These are phyloP conservation scores for Plagodis dolabraria DNA, from an alignment of 2,888 invertebrate genomes.

Conservation along the genomic window DNA sequence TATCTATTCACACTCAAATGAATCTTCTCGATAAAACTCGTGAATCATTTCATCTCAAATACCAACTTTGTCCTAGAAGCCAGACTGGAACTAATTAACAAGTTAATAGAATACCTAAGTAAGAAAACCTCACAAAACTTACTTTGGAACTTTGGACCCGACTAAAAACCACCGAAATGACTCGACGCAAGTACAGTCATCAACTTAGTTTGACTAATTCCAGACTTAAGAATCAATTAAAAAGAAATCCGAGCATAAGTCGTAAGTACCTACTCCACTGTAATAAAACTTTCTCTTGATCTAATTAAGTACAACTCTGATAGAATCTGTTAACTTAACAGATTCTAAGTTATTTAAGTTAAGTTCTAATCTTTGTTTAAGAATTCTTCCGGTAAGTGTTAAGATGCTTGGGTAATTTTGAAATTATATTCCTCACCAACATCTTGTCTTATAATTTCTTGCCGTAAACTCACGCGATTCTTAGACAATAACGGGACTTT, in stretches of 20 bases:
- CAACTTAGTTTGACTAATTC: conserved; percentile 9
- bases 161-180: conserved; percentile 3
- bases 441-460: too few species aligned
- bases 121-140: neutral
- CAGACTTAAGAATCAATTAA: conserved; percentile 22
- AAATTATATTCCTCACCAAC: too few species aligned
- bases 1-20: too few species aligned
- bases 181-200: neutral
- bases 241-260: conserved; percentile 11
- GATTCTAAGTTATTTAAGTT: too few species aligned
- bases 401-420: too few species aligned
- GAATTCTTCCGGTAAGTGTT: too few species aligned
- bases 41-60: too few species aligned
- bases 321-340: conserved; percentile 8
- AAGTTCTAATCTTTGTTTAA: too few species aligned
- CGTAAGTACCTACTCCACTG: conserved; percentile 9
- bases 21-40: too few species aligned
- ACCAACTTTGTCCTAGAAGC: neutral
- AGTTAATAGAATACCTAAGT: conserved; percentile 2
- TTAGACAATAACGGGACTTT: too few species aligned
- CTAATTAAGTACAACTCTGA: conserved; percentile 16
- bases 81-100: conserved; percentile 3
- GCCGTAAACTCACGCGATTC: too few species aligned
- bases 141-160: neutral
- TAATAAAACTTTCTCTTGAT: conserved; percentile 19